Conservation (phyloP, 2,797 vertebrate genomes). For the Myotis myotis region DNA sequence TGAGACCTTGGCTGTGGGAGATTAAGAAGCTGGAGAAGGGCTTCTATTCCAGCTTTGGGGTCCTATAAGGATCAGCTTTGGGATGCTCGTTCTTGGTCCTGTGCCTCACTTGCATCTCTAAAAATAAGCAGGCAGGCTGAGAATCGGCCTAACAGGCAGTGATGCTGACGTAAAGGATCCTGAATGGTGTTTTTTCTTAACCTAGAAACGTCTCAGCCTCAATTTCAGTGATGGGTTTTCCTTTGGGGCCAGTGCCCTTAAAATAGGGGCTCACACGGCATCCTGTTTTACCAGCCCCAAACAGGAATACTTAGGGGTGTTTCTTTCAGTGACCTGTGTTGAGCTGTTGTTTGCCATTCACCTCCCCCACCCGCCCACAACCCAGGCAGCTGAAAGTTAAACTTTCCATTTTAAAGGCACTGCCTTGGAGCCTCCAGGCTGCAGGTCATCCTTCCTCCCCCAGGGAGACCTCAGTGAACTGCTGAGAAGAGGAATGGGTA, state of each 20-base stretch:
- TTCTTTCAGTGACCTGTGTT: constrained; percentile 48
- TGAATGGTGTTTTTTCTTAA: constrained; percentile 4
- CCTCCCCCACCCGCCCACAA: background rate
- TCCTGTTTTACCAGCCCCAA: constrained; percentile 41
- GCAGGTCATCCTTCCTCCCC: background rate
- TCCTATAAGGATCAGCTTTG: background rate
- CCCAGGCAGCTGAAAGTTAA: constrained; percentile 12
- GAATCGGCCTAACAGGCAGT: background rate
- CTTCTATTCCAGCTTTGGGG: background rate
- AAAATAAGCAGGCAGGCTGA: constrained; percentile 44
- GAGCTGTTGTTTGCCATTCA: background rate
- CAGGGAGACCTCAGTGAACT: background rate
- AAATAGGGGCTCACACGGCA: constrained; percentile 28
- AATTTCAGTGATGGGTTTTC: constrained; percentile 43
- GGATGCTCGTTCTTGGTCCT: background rate
- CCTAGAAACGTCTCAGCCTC: constrained; percentile 35
- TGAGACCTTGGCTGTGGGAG: background rate
- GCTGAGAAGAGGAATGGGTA: background rate
- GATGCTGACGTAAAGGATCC: background rate
- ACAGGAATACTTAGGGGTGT: constrained; percentile 36
- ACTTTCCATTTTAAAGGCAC: background rate
- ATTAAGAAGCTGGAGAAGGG: background rate
- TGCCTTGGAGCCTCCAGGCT: background rate
- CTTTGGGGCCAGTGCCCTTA: constrained; percentile 39
- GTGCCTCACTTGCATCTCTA: background rate